A percentile compares a stretch with the other conserved stretches of the same genome.
These are phyloP conservation scores for Temnothorax curvispinosus DNA, from an alignment of 1,140 invertebrate genomes.

Conservation along the genomic window DNA sequence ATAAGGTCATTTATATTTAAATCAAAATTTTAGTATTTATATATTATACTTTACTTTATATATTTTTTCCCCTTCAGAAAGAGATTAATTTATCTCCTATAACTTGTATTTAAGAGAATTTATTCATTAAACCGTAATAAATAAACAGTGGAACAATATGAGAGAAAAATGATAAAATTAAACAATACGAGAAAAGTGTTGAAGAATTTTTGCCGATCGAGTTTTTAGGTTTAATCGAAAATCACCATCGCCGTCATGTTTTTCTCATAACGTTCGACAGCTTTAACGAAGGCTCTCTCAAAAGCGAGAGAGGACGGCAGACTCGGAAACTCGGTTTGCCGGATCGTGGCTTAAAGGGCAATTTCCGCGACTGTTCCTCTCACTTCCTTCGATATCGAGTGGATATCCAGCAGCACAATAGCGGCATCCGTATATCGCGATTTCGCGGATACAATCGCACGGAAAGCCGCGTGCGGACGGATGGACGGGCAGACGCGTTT, in stretches of 20 bases:
- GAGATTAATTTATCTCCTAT: background rate
- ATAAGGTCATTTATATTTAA: background rate
- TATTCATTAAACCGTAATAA: background rate
- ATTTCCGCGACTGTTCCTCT: constrained; percentile 49
- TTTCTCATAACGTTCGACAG: background rate
- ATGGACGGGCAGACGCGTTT: background rate
- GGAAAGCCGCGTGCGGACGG: constrained; percentile 6
- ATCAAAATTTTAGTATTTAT: no score
- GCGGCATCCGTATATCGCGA: constrained; percentile 16
- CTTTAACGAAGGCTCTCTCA: constrained; percentile 17
- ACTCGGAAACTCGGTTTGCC: constrained; percentile 35
- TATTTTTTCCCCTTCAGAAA: background rate
- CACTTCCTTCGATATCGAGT: constrained; percentile 46
- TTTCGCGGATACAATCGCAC: constrained; percentile 48
- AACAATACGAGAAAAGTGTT: background rate
- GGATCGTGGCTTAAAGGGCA: constrained; percentile 28
- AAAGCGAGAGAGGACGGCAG: constrained; percentile 3
- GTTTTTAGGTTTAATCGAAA: background rate
- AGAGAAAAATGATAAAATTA: background rate
- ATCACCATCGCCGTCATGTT: background rate
- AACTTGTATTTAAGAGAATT: background rate
- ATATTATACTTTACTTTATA: no score
- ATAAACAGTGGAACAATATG: background rate
- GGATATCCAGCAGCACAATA: constrained; percentile 27
- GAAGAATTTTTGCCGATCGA: background rate